A percentile compares a stretch with the other conserved stretches of the same genome.
phyloP scores from a whole-genome alignment of 2,797 vertebrate species.

The Oryzias dopingdopingensis region DNA sequence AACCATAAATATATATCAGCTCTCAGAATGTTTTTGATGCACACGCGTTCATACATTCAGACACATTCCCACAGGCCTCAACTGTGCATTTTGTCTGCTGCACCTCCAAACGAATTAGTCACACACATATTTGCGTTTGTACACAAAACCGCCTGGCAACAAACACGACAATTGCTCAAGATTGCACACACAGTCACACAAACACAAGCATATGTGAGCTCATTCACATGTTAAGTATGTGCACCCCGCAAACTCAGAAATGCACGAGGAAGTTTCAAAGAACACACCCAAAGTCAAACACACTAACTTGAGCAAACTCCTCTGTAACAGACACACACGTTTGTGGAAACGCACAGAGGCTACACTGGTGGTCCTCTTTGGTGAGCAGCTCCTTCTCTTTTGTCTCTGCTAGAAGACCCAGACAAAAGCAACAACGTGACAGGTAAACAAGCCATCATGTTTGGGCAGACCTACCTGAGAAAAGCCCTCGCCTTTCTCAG shows the following conservation, averaged over 20 bases:
- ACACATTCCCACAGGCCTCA: slow-evolving; percentile 35
- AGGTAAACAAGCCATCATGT: slow-evolving; percentile 76
- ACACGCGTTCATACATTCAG: slow-evolving; percentile 22
- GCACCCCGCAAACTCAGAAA: slow-evolving; percentile 13
- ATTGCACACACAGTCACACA: slow-evolving; percentile 25
- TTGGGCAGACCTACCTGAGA: slow-evolving; percentile 72
- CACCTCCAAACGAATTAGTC: slow-evolving; percentile 69
- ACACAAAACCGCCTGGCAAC: slow-evolving; percentile 73
- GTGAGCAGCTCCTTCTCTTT: slow-evolving; percentile 55
- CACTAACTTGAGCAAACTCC: background rate
- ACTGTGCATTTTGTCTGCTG: slow-evolving; percentile 47
- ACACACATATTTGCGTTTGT: slow-evolving; percentile 72
- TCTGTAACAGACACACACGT: slow-evolving; percentile 10
- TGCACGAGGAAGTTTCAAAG: slow-evolving; percentile 16
- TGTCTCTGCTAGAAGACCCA: slow-evolving; percentile 67
- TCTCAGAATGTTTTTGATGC: background rate
- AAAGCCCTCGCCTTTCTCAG: slow-evolving; percentile 57
- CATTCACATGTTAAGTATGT: slow-evolving; percentile 13
- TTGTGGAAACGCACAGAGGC: slow-evolving; percentile 23
- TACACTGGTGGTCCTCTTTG: slow-evolving; percentile 71
- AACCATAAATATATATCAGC: too few relatives aligned
- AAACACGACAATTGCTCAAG: slow-evolving; percentile 44
- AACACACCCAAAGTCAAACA: slow-evolving; percentile 28
- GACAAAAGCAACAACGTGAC: slow-evolving; percentile 73
- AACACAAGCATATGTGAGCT: slow-evolving; percentile 3